These are phyloP conservation scores for Pyrochroa serraticornis DNA, from an alignment of 2,888 invertebrate genomes.

Conservation along the genomic window DNA sequence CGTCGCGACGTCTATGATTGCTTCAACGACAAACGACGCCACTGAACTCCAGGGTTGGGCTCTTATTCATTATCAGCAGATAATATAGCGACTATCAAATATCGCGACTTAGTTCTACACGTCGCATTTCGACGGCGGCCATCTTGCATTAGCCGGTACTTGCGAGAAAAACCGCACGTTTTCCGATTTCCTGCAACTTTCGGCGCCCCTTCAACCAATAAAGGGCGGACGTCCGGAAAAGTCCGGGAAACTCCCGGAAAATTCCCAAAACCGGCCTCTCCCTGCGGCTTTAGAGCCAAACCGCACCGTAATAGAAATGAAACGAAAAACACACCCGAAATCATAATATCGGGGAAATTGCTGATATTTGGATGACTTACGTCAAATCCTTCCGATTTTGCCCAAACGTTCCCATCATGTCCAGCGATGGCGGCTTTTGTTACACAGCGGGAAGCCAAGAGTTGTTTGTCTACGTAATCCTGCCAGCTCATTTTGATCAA, in stretches of 20 bases:
- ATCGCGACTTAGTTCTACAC: slow-evolving; percentile 42
- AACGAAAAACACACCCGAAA: no score
- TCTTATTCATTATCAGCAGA: slow-evolving; percentile 7
- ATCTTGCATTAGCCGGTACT: slow-evolving; percentile 52
- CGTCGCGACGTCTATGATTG: no score
- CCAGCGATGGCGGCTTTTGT: slow-evolving; percentile 94
- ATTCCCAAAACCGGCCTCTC: no score
- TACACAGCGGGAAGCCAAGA: slow-evolving; percentile 93
- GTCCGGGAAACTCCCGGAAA: no score
- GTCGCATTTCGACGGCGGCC: slow-evolving; percentile 51
- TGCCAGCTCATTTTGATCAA: slow-evolving; percentile 89
- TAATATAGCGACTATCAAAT: slow-evolving; percentile 17
- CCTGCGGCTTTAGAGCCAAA: no score
- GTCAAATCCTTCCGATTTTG: slow-evolving; percentile 91
- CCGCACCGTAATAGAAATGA: no score
- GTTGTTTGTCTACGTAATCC: slow-evolving; percentile 97
- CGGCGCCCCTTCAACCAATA: no score
- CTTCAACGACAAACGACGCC: no score
- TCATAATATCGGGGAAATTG: background rate
- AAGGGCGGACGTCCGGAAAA: background rate
- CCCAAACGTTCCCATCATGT: slow-evolving; percentile 95
- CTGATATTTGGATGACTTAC: slow-evolving; percentile 67
- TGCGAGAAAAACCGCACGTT: slow-evolving; percentile 9
- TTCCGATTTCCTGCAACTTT: slow-evolving; percentile 1
- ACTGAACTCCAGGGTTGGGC: slow-evolving; percentile 1